A percentile compares a stretch with the other conserved stretches of the same genome.
These are phyloP conservation scores for Clusia tigrina DNA, from an alignment of 2,888 invertebrate species.

Conservation along the genomic window DNA sequence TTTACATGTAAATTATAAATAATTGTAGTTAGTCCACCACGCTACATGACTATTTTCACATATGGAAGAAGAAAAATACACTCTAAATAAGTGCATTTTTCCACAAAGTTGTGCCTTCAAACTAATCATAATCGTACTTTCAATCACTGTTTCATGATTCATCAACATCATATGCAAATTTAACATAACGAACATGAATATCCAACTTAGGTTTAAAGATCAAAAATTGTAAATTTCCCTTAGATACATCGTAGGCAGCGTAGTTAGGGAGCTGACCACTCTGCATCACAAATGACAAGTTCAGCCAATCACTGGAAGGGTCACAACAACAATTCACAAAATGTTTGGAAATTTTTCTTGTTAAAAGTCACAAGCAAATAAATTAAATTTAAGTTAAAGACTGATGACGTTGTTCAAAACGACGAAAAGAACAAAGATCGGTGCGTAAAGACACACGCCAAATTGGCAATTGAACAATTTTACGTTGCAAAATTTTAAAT, in stretches of 20 bases:
- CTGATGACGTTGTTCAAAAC: slow-evolving; percentile 56
- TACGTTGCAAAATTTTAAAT: no score
- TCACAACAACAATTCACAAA: no score
- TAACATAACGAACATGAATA: background rate
- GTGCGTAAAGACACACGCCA: no score
- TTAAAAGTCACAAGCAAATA: no score
- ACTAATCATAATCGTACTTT: slow-evolving; percentile 38
- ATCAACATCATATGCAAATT: no score
- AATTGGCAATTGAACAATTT: no score
- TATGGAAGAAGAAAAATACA: no score
- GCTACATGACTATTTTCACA: no score
- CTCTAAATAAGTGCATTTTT: no score
- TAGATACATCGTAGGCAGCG: background rate
- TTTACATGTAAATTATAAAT: no score
- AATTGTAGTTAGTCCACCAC: no score
- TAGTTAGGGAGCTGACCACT: slow-evolving; percentile 5
- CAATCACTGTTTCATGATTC: slow-evolving; percentile 1
- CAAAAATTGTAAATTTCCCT: background rate
- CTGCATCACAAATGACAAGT: slow-evolving; percentile 8
- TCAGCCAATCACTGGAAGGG: background rate
- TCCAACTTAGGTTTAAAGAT: background rate
- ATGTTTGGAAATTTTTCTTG: background rate
- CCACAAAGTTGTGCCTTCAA: slow-evolving; percentile 52
- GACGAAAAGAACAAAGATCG: slow-evolving; percentile 26
- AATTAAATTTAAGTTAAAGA: slow-evolving; percentile 53